These are phyloP conservation scores for Uria lomvia DNA, from an alignment of 2,113 vertebrate genomes.

Conservation along the genomic window DNA sequence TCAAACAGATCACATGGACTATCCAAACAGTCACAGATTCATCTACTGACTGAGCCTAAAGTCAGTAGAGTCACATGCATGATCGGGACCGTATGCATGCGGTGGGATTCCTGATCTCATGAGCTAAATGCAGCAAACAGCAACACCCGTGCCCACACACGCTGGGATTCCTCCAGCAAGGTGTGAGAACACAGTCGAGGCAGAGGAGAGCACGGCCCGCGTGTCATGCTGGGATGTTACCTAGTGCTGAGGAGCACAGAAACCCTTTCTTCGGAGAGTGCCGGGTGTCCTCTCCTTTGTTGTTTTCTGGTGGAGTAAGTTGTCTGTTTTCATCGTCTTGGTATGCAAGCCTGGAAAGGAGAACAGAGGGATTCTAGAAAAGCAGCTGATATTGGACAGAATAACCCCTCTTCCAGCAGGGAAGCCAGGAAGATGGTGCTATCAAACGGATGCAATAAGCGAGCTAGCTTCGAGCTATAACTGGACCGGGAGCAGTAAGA, in stretches of 20 bases:
- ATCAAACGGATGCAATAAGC: not conserved
- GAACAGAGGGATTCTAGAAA: not conserved
- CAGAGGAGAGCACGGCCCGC: not conserved
- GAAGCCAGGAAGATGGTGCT: not conserved
- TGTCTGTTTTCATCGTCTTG: conserved; percentile 92
- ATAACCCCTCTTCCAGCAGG: not conserved
- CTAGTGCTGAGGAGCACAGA: conserved; percentile 89
- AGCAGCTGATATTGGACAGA: not conserved
- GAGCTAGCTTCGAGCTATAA: not conserved
- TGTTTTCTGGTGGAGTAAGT: conserved; percentile 83
- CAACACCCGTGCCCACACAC: accelerated
- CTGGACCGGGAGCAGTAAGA: not conserved
- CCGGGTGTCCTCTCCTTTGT: conserved; percentile 72
- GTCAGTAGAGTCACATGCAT: not conserved
- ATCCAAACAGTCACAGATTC: not conserved
- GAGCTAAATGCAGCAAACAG: not conserved
- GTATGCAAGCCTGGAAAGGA: conserved; percentile 84
- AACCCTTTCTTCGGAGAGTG: conserved; percentile 88
- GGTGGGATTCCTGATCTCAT: not conserved
- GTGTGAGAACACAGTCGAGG: not conserved
- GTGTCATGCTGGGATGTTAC: conserved; percentile 63
- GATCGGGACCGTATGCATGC: accelerated
- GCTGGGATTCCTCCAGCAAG: not conserved
- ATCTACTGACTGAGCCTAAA: not conserved
- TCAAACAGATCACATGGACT: not conserved